These are phyloP conservation scores for Trichosurus vulpecula DNA, from an alignment of 2,797 vertebrate genomes.

Conservation along the genomic window DNA sequence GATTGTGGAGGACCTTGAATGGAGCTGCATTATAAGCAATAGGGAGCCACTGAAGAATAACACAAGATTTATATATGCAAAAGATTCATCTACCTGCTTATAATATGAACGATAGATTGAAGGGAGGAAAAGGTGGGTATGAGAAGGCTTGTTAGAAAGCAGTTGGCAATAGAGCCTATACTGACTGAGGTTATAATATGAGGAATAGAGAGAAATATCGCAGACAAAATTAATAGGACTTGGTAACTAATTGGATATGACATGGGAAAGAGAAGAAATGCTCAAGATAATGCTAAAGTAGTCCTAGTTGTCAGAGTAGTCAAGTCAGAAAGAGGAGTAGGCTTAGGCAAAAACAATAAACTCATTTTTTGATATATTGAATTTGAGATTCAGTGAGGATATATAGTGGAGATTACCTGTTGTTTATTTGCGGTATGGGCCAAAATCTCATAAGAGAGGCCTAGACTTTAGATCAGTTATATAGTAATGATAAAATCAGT, in stretches of 20 bases:
- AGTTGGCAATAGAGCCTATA: not conserved
- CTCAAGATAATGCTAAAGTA: not conserved
- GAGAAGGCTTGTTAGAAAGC: not conserved
- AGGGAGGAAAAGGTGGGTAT: not conserved
- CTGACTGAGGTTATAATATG: not conserved
- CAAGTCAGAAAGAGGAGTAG: not conserved
- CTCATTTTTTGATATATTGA: not conserved
- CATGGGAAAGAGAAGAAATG: not conserved
- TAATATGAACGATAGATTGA: not conserved
- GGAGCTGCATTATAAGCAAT: not conserved
- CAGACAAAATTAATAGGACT: not conserved
- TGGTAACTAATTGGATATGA: not conserved
- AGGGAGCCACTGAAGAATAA: not conserved
- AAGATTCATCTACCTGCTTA: not conserved
- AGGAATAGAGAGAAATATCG: not conserved
- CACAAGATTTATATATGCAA: not conserved
- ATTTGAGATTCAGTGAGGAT: not conserved
- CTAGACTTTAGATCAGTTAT: not conserved
- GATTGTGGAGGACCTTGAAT: not conserved
- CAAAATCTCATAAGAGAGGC: not conserved
- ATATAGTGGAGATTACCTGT: not conserved
- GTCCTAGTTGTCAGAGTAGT: not conserved
- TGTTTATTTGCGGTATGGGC: not conserved
- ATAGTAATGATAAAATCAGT: not conserved
- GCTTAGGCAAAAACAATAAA: not conserved